These are phyloP conservation scores for Ophion slaviceki DNA, from an alignment of 2,888 invertebrate species.

Conservation along the genomic window DNA sequence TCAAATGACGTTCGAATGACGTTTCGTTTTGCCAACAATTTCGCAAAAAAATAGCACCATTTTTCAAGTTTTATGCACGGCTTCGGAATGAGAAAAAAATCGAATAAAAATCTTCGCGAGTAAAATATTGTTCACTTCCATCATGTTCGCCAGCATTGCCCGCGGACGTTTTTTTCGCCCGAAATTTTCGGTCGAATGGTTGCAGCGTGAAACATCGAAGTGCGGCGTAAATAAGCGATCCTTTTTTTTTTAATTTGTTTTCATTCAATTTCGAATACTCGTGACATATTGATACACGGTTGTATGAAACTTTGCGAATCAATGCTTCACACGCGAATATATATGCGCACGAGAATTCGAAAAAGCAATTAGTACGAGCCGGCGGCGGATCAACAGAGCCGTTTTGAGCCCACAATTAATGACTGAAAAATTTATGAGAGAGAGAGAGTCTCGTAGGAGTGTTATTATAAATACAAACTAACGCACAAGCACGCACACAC, in stretches of 20 bases:
- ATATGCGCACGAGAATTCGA: not conserved
- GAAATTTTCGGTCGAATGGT: not conserved
- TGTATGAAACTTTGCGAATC: not conserved
- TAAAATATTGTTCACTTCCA: not conserved
- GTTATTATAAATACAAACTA: not conserved
- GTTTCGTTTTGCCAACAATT: not conserved
- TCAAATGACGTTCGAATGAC: not conserved
- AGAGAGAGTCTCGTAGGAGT: not conserved
- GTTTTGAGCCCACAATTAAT: constrained; percentile 51
- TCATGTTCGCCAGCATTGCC: not conserved
- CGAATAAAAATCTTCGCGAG: not conserved
- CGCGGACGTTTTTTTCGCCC: not conserved
- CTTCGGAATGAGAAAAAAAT: not conserved
- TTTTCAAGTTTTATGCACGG: not conserved
- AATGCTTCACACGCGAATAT: not conserved
- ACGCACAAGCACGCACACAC: not conserved
- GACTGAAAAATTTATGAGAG: constrained; percentile 28
- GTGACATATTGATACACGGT: not conserved
- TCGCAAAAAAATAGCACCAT: not conserved
- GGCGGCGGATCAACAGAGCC: constrained; percentile 29
- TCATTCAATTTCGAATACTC: not conserved
- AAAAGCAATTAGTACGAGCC: constrained; percentile 45
- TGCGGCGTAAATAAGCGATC: not conserved
- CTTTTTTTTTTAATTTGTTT: not conserved
- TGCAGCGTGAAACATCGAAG: not conserved